Conservation (phyloP, 2,888 invertebrate species). For the Apotomis capreana region DNA sequence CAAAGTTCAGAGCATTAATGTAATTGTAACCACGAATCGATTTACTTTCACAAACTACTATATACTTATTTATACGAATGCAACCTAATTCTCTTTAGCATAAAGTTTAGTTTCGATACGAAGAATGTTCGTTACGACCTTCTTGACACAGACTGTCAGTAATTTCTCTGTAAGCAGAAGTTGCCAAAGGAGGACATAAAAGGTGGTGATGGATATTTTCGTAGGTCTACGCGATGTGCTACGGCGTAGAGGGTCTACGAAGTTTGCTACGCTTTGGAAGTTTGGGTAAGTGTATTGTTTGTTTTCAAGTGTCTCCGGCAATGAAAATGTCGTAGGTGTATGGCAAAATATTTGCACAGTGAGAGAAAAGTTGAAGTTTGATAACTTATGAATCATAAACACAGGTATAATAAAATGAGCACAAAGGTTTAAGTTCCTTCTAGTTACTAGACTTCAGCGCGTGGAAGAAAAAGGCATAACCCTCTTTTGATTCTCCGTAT, state of each 20-base stretch:
- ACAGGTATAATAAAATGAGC: no score
- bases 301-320: not conserved
- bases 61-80: not conserved
- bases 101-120: not conserved
- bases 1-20: constrained; percentile 32
- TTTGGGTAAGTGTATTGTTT: not conserved
- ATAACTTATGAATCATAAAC: no score
- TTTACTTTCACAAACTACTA: constrained; percentile 6
- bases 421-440: no score
- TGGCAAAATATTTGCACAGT: no score
- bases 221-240: constrained; percentile 15
- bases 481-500: no score
- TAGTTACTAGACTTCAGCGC: no score
- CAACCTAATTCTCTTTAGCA: not conserved
- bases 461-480: no score
- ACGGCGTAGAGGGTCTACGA: constrained; percentile 13
- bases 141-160: not conserved
- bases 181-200: constrained; percentile 1
- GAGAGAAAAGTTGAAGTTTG: no score
- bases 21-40: constrained; percentile 32
- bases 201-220: constrained; percentile 18
- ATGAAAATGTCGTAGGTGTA: no score
- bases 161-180: constrained; percentile 1
- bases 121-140: not conserved
- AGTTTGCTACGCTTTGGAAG: not conserved